Evolutionary conservation across 30 jellyfish, hydroid and myxozoan genomes (phyloP), one percentile per base, ranked within the genome.

Genomic region (Aurelia sp.): DNA sequence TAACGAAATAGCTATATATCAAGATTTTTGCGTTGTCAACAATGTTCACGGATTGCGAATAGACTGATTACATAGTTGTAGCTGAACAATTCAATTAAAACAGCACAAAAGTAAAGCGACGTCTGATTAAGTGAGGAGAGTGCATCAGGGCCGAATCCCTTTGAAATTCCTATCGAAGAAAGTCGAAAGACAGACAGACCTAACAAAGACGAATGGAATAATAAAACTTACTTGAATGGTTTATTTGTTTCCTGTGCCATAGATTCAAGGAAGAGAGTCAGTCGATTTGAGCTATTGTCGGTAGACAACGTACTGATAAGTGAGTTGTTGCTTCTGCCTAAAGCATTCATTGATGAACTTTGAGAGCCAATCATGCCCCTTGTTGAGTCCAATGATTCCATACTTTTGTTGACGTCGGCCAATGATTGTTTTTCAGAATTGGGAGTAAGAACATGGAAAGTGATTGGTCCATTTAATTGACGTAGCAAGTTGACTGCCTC

Each of bases 381-480:
- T 9, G 71, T 7, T 17, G 55, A 16, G 63, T 82, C 92, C 17
- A n/a, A 13, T 72, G 58, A 47, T 40, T 84, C 93, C 23, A 41
- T 13, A 13, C 33, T 18, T 73, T 73, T 71, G 3, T 12, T 4
- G 6, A 58, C 61, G 0, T 59, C 87, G 4, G 87, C 60, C 2
- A 74, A 50, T 7, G 94, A 69, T 12, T 62, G 94, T 71, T 62
- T 86, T 55, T 86, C 89, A 11, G 53, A 44, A 52, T 48, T 76
- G 16, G 95, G 95, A 62, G 89, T 86, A 31, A 75, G 58, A 16
- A 86, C 89, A n/a, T 88, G 88, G 53, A 88, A 68, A 6, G 96
- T 79, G 51, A 88, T 66, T 33, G 90, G 90, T 53, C 90, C 96
- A n/a, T 73, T 88, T 63, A 88, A 52, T 59, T 73, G 84, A 11